A percentile compares a stretch with the other conserved stretches of the same genome.
Evolutionary conservation across 2,888 invertebrate genomes (phyloP).

Genomic region (Spatulosminthurus flaviceps): DNA sequence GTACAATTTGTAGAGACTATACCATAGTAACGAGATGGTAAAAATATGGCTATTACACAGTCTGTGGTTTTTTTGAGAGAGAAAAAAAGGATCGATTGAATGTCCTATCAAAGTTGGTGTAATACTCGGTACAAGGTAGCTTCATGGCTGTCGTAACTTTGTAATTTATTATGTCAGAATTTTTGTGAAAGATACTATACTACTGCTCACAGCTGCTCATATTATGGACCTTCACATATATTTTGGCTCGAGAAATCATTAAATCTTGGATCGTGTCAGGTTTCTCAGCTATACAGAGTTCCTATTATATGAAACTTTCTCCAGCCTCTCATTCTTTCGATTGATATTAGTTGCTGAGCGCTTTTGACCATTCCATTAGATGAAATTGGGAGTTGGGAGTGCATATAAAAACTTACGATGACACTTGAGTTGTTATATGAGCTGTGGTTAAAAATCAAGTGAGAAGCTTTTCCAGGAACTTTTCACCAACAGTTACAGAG

Average conservation of each 20-base stretch:
- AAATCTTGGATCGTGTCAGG: not conserved
- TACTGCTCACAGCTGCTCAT: not conserved
- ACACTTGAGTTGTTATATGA: too few species aligned
- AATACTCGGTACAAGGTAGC: not conserved
- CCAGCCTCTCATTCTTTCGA: too few species aligned
- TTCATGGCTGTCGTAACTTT: not conserved
- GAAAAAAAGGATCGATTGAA: not conserved
- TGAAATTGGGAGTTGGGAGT: too few species aligned
- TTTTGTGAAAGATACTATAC: not conserved
- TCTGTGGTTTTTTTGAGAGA: not conserved
- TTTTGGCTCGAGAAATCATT: not conserved
- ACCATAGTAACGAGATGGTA: not conserved
- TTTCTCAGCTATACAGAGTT: too few species aligned
- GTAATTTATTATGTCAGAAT: not conserved
- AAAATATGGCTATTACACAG: not conserved
- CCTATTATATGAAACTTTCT: too few species aligned
- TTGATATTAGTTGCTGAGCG: too few species aligned
- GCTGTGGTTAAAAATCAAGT: too few species aligned
- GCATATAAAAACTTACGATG: too few species aligned
- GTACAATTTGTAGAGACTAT: not conserved
- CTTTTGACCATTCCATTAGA: too few species aligned
- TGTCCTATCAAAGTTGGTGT: not conserved
- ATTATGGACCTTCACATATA: not conserved
- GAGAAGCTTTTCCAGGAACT: too few species aligned
- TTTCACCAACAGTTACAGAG: too few species aligned